Evolutionary conservation across 2,888 invertebrate genomes (phyloP), one percentile per base, ranked within the genome.

Genomic region (Pristionchus fissidentatus): DNA sequence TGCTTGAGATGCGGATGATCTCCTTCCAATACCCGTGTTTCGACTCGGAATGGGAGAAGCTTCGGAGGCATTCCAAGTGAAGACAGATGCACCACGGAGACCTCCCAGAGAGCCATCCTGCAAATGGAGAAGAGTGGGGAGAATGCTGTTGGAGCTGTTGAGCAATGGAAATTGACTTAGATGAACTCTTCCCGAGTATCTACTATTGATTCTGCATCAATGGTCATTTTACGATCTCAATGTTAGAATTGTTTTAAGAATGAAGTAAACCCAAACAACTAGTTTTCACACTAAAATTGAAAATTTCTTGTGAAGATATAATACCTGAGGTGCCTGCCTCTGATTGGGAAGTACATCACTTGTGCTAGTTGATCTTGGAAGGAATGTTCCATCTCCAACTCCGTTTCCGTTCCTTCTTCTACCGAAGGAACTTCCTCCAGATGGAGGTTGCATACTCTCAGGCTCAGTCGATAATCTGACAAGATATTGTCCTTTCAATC

Each of bases 401-500:
- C 73, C 35, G 3, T 77, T 46, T 46, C 75, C 75, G 32, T 15
- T 77, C 46, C 75, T 35, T 46, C 73, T 77, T 77, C 70, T 35
- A 49, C 75, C 75, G 35, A 77, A 77, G 46, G 75, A 77, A 77
- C 75, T 77, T 29, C 75, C 75, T 49, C 75, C 75, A 41, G 79
- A 79, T 0, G 79, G 43, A 57, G 57, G 57, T 38, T 41, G 43
- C 41, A 32, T 10, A 46, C 62, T 41, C 46, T 81, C 80, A 3
- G 80, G 80, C 32, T 81, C 80, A 62, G 60, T 57, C 46, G 80
- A 81, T 32, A 81, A 62, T 62, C 80, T 81, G 22, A 26, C 26
- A n/a, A 57, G 5, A 8, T 26, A 13, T n/a, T 60, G 32, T 62
- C 15, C 3, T 19, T 15, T 62, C 2, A 60, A 60, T 19, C 22